Conservation (phyloP, 1,140 invertebrate genomes). For the Oedothorax gibbosus region DNA sequence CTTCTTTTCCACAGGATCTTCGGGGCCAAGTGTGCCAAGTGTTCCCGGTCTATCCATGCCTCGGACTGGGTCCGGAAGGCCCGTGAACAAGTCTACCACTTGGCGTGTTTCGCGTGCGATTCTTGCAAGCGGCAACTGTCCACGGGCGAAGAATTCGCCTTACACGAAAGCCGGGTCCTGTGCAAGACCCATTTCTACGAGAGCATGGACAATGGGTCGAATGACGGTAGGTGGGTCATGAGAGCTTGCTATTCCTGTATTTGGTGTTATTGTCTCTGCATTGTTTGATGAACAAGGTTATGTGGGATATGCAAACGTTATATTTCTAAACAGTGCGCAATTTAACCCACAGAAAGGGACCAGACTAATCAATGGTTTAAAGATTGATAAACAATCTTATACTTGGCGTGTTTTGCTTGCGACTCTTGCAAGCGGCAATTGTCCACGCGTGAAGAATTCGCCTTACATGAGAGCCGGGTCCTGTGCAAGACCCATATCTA, state of each 20-base stretch:
- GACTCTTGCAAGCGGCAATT: slow-evolving; percentile 96
- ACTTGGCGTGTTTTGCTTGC: slow-evolving; percentile 98
- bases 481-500: slow-evolving; percentile 70
- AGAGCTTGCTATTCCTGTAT: slow-evolving; percentile 33
- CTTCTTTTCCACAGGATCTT: slow-evolving; percentile 79
- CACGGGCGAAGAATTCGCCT: slow-evolving; percentile 97
- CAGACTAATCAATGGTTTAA: no score
- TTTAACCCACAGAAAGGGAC: no score
- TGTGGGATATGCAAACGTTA: no score
- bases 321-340: no score
- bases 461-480: slow-evolving; percentile 75
- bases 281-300: no score
- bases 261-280: no score
- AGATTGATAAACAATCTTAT: slow-evolving; percentile 93
- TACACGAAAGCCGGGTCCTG: slow-evolving; percentile 73
- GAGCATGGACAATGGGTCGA: slow-evolving; percentile 55
- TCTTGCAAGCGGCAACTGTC: slow-evolving; percentile 95
- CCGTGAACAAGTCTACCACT: slow-evolving; percentile 92
- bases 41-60: slow-evolving; percentile 88
- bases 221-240: slow-evolving; percentile 60
- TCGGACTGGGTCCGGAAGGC: slow-evolving; percentile 98
- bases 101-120: slow-evolving; percentile 98
- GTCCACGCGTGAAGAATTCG: slow-evolving; percentile 97
- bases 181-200: slow-evolving; percentile 71
- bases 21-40: slow-evolving; percentile 96